Evolutionary conservation across 1,140 invertebrate genomes (phyloP).

Genomic region (Drosophila paulistorum): DNA sequence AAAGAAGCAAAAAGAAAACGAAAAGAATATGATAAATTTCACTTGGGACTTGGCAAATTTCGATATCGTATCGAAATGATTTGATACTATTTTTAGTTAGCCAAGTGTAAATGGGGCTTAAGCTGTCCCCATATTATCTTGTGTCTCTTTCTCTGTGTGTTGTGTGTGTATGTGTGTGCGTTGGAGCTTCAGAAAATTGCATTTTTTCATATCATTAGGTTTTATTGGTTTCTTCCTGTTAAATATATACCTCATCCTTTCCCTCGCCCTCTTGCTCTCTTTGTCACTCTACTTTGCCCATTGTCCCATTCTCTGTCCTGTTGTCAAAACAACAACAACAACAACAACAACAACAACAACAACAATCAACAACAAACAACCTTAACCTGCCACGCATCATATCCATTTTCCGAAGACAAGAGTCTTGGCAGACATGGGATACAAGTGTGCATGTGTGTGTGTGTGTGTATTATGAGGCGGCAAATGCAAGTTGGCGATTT

Average conservation of each 20-base stretch:
- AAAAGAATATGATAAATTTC: neutral
- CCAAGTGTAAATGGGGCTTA: constrained; percentile 26
- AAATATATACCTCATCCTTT: constrained; percentile 70
- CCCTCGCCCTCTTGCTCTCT: neutral
- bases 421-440: constrained; percentile 61
- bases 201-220: constrained; percentile 83
- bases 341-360: constrained; percentile 64
- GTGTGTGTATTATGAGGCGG: constrained; percentile 36
- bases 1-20: neutral
- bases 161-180: constrained; percentile 31
- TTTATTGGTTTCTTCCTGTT: constrained; percentile 82
- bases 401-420: constrained; percentile 56
- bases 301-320: constrained; percentile 40
- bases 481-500: constrained; percentile 74
- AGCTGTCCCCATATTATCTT: constrained; percentile 6
- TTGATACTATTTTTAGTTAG: neutral
- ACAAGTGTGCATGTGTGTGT: constrained; percentile 32
- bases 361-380: constrained; percentile 63
- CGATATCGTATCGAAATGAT: neutral
- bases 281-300: neutral
- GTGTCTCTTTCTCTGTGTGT: constrained; percentile 25
- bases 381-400: constrained; percentile 64
- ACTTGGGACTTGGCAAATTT: neutral
- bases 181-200: constrained; percentile 79
- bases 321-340: constrained; percentile 61